Evolutionary conservation across 2,113 vertebrate genomes (phyloP), one percentile per base, ranked within the genome.

Genomic region (Chascanopsetta lugubris): DNA sequence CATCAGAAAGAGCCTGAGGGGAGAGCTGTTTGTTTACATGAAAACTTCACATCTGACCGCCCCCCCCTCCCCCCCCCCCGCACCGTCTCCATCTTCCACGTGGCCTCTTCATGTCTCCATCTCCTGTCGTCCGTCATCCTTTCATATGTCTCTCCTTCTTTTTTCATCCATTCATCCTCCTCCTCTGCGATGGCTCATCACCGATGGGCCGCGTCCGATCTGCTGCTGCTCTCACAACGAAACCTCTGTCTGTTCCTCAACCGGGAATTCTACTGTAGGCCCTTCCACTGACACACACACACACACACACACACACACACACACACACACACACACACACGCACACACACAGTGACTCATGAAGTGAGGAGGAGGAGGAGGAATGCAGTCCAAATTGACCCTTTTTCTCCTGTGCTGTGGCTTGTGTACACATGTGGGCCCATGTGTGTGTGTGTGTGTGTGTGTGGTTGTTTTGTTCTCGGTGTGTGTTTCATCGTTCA

Each of bases 401-500:
- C 26, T 77, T 47, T 57, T 64, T 72, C 72, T n/a, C 69, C 59
- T 69, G 69, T 27, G 29, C 66, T 55, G 64, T 2, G 24, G 57
- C 64, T 47, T 40, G 68, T 71, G 61, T 36, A 12, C 65, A 61
- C 67, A 61, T 58, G 15, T 69, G 64, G 49, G 54, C 27, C 26
- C 47, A 4, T 29, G 5, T 68, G 50, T 17, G 7, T 43, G 43
- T 58, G 29, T 61, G 43, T 67, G 34, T 61, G 48, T 6, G 61
- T 61, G 50, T 56, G 54, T 42, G 45, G 53, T 50, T 64, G 62
- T 60, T 85, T 76, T 79, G 58, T 75, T 72, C 43, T 77, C 75
- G 57, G 57, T 79, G 77, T 87, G 75, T 49, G 62, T 60, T 75
- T 75, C 66, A 38, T 54, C 38, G 24, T 82, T 53, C 58, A 87